Percentiles rank a stretch among this genome's conserved stretches.
Evolutionary conservation across 2,797 vertebrate species (phyloP).

Genomic region (Galaxias olidus): DNA sequence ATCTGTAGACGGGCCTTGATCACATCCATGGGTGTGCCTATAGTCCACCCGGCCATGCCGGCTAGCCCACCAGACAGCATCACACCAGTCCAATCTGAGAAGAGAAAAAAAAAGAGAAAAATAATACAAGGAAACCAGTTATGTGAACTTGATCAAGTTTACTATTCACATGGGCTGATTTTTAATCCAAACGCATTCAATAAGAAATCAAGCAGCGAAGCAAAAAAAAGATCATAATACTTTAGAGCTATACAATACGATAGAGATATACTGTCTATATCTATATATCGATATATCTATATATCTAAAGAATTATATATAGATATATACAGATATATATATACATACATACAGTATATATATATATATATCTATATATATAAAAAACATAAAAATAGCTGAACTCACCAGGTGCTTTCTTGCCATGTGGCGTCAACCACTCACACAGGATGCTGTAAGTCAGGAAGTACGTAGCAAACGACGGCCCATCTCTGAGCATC

Average conservation of each 20-base stretch:
- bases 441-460: conserved; percentile 81
- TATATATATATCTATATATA: no score
- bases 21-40: conserved; percentile 92
- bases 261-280: no score
- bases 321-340: no score
- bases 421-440: conserved; percentile 75
- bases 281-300: no score
- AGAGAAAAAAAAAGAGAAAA: background rate
- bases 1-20: conserved; percentile 90
- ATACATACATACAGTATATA: no score
- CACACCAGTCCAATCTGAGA: conserved; percentile 76
- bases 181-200: no score
- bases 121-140: background rate
- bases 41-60: conserved; percentile 83
- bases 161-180: no score
- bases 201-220: no score
- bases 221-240: no score
- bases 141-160: no score
- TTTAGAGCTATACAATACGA: no score
- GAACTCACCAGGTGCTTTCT: conserved; percentile 75
- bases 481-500: conserved; percentile 83
- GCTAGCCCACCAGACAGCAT: conserved; percentile 86
- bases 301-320: no score
- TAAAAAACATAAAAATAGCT: background rate
- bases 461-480: conserved; percentile 86